Base-by-base conservation (phyloP, 1,140 invertebrate genomes). In the Papilio polyxenes region DNA sequence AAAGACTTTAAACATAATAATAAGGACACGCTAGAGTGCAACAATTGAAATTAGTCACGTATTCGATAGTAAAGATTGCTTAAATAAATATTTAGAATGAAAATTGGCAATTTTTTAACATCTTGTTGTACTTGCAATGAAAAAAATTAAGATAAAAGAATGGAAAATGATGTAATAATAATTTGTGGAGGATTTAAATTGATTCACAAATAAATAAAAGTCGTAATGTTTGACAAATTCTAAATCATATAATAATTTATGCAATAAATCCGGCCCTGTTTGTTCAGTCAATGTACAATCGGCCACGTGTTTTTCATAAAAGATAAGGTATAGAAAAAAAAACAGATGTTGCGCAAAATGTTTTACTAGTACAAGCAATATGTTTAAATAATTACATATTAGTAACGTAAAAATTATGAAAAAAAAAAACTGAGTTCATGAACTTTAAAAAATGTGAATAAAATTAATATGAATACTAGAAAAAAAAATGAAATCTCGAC, bases 271-370 rank as follows among this genome's bases (percentile, higher is more conserved):
- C 65, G n/a, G 31, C 65, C 65, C 31, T 72, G 59, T 17, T 8
- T 31, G 62, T 37, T 13, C 13, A 6, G 5, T 17, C 17, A 56
- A 37, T 20, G 4, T 11, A 69, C 62, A 69, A 72, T 72, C 31
- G 23, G 65, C 65, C 65, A 72, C 65, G 65, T 72, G 65, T 20
- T 65, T 37, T 72, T 37, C 31, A 72, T 72, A 72, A 72, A 37
- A 40, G 65, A 72, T 72, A 72, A 72, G 11, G 65, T 2, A 37
- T 72, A 37, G 2, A 37, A 72, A 37, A n/a, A n/a, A 72, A 72
- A 65, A 11, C 23, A 37, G 65, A 37, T 72, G 65, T 56, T 56
- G 2, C 11, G 65, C 65, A 72, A 72, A 72, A 31, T 37, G 31
- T 72, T 72, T 69, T 31, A 65, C 23, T 65, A 13, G 0, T 9